phyloP scores from a whole-genome alignment of 2,113 vertebrate species.

The Sinocyclocheilus grahami region DNA sequence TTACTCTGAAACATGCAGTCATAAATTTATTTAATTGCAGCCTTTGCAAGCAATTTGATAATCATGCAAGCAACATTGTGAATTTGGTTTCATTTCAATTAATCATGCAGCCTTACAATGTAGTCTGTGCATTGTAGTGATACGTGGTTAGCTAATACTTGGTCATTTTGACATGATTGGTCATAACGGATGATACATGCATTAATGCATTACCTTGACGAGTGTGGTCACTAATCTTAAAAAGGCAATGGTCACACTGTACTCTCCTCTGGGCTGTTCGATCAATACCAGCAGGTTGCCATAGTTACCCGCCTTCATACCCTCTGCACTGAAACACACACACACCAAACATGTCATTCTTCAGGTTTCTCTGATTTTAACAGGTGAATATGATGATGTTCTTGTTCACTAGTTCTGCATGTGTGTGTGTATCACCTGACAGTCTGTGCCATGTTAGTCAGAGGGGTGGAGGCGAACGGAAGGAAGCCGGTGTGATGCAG shows the following conservation, averaged over 20 bases:
- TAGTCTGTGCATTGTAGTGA: not conserved
- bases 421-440: not conserved
- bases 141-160: not conserved
- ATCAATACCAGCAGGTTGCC: conserved; percentile 91
- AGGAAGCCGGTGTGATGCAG: conserved; percentile 95
- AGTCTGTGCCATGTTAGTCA: conserved; percentile 83
- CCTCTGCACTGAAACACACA: conserved; percentile 83
- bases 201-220: conserved; percentile 81
- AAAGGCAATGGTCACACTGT: conserved; percentile 90
- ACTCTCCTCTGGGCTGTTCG: conserved; percentile 94
- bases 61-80: too few relatives aligned
- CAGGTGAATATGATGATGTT: not conserved
- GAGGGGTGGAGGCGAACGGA: conserved; percentile 86
- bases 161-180: not conserved
- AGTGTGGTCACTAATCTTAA: conserved; percentile 90
- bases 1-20: too few relatives aligned
- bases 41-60: too few relatives aligned
- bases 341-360: not conserved
- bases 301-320: conserved; percentile 96
- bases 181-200: not conserved
- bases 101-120: not conserved
- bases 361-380: not conserved
- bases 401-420: not conserved
- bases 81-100: too few relatives aligned
- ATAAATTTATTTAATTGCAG: too few relatives aligned